Conservation (phyloP, 2,888 invertebrate genomes). For the Asteroscopus sphinx region DNA sequence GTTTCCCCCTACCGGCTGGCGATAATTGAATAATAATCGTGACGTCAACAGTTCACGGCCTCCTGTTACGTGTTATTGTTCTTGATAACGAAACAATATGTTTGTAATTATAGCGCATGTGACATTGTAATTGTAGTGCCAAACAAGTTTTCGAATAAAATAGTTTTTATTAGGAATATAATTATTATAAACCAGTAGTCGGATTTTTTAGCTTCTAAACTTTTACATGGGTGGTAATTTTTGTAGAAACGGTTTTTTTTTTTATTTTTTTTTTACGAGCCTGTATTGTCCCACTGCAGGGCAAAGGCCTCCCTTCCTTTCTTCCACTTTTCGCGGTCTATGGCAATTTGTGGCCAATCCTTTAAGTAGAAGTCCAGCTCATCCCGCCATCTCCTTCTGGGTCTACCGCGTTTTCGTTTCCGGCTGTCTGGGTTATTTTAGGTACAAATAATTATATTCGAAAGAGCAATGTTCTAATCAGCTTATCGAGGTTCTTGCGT, state of each 20-base stretch:
- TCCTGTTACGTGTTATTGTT: conserved; percentile 68
- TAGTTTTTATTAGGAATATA: conserved; percentile 20
- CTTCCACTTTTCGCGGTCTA: too few relatives aligned
- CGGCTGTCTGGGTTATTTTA: too few relatives aligned
- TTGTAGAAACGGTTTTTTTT: background rate
- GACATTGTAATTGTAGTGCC: conserved; percentile 43
- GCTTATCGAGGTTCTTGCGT: conserved; percentile 68
- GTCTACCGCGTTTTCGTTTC: too few relatives aligned
- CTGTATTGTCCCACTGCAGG: too few relatives aligned
- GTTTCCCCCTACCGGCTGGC: conserved; percentile 74
- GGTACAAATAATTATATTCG: conserved; percentile 56
- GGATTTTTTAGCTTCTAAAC: too few relatives aligned
- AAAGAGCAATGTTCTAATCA: conserved; percentile 68
- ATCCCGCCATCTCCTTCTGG: too few relatives aligned
- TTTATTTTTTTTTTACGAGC: too few relatives aligned
- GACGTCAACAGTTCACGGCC: conserved; percentile 77
- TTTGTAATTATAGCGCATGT: conserved; percentile 52
- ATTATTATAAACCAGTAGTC: background rate
- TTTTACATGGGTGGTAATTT: background rate
- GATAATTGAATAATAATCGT: conserved; percentile 78
- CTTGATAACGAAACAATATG: conserved; percentile 66
- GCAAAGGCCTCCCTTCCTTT: too few relatives aligned
- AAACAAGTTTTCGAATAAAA: conserved; percentile 37
- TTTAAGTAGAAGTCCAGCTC: too few relatives aligned
- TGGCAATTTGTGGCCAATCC: too few relatives aligned